A percentile compares a stretch with the other conserved stretches of the same genome.
These are phyloP conservation scores for Crotalus horridus DNA, from an alignment of 2,113 vertebrate genomes.

Conservation along the genomic window DNA sequence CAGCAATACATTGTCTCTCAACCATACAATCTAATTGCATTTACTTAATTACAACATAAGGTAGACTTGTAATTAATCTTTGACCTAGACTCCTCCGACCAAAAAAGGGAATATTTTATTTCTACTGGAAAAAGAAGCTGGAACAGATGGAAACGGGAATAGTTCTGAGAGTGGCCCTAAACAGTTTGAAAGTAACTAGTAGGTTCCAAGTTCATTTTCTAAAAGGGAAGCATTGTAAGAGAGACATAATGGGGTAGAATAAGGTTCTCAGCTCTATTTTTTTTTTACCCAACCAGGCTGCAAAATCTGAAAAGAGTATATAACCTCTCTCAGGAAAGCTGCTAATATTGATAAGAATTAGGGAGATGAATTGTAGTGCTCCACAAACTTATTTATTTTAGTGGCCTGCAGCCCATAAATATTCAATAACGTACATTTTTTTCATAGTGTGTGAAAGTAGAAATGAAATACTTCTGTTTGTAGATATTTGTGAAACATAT, in stretches of 20 bases:
- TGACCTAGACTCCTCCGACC: neutral
- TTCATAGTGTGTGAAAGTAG: too few relatives aligned
- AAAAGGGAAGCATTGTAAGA: neutral
- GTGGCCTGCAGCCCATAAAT: neutral
- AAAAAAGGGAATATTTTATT: neutral
- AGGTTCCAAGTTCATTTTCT: neutral
- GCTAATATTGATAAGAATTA: neutral
- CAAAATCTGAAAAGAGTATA: neutral
- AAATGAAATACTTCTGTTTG: too few relatives aligned
- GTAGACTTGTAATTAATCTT: neutral
- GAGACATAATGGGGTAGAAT: neutral
- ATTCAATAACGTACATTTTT: neutral
- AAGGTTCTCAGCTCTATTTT: neutral
- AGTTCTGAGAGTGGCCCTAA: neutral
- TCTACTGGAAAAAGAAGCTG: neutral
- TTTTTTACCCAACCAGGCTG: neutral
- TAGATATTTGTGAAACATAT: too few relatives aligned
- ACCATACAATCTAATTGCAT: neutral
- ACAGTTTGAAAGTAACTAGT: too few relatives aligned
- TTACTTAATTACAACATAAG: neutral
- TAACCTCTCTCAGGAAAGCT: neutral
- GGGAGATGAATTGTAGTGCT: neutral
- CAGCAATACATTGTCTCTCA: neutral
- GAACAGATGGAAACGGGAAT: neutral
- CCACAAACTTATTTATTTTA: neutral